Evolutionary conservation across 2,113 vertebrate genomes (phyloP), one percentile per base, ranked within the genome.

Genomic region (Narcine bancroftii): DNA sequence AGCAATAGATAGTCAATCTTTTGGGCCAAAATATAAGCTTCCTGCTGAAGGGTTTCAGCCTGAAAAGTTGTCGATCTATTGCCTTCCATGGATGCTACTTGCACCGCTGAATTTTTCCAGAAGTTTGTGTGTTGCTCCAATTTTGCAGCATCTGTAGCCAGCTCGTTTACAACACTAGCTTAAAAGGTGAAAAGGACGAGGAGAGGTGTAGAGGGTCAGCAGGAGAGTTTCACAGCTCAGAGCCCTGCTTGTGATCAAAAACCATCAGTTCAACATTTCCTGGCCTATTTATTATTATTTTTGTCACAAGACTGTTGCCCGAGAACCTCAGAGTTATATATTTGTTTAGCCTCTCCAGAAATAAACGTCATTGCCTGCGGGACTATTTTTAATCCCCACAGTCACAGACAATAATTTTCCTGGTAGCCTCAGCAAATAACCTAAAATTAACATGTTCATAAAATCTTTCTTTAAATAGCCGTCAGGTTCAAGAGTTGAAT

Each of bases 381-480:
- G 24, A 11, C 76, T 79, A 79, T 85, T 85, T 85, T 36, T 56
- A 36, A 21, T 33, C 53, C 33, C 29, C 36, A 56, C 50, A 60
- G 29, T 36, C 33, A 11, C 56, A 56, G 81, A n/a, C 81, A 85
- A 53, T n/a, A 15, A 56, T 60, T 17, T 85, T 53, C 81, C 81
- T 81, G 47, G 26, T 53, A 81, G 53, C 77, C 29, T n/a, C 50
- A 85, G 50, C 53, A 85, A 36, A 56, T 36, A 33, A 85, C 2
- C n/a, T n/a, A 60, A 85, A 29, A 85, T 56, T 85, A 85, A n/a
- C 81, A n/a, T 56, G 53, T n/a, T 85, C 53, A 75, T 10, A 75
- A 36, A 75, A 17, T 39, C 11, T n/a, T 56, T 33, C n/a, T 60
- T 33, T n/a, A 60, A 29, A 45, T n/a, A 33, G 3, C 0, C 17